These are phyloP conservation scores for Diloba caeruleocephala DNA, from an alignment of 2,888 invertebrate genomes.

Conservation along the genomic window DNA sequence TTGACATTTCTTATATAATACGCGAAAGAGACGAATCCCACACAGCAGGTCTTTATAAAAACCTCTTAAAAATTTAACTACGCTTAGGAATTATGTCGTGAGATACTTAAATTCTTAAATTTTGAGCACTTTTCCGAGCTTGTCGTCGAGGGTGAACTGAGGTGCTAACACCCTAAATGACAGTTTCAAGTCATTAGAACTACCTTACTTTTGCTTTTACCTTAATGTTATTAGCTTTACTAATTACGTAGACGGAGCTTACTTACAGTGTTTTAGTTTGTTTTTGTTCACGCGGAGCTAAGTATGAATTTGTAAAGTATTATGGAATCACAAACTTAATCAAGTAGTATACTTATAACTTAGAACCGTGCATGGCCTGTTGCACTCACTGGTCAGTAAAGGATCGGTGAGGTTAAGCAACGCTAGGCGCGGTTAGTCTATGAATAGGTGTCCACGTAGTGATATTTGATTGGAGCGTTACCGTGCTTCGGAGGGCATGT, in stretches of 20 bases:
- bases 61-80: neutral
- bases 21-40: neutral
- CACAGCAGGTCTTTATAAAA: neutral
- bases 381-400: no score
- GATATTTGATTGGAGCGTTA: no score
- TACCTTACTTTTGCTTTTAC: neutral
- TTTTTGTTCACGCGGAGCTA: no score
- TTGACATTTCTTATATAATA: neutral
- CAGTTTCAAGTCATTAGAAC: constrained; percentile 4
- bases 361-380: no score
- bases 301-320: no score
- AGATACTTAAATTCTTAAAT: constrained; percentile 6
- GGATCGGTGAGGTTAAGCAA: no score
- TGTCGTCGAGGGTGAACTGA: neutral
- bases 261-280: neutral
- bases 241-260: neutral
- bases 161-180: constrained; percentile 9
- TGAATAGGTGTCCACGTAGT: no score
- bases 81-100: neutral
- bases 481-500: no score
- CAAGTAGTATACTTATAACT: no score
- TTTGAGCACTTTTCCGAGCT: neutral
- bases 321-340: no score
- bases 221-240: neutral
- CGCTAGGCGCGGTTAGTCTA: no score